A percentile compares a stretch with the other conserved stretches of the same genome.
Evolutionary conservation across 1,140 invertebrate species (phyloP).

Genomic region (Calosoma granatense): DNA sequence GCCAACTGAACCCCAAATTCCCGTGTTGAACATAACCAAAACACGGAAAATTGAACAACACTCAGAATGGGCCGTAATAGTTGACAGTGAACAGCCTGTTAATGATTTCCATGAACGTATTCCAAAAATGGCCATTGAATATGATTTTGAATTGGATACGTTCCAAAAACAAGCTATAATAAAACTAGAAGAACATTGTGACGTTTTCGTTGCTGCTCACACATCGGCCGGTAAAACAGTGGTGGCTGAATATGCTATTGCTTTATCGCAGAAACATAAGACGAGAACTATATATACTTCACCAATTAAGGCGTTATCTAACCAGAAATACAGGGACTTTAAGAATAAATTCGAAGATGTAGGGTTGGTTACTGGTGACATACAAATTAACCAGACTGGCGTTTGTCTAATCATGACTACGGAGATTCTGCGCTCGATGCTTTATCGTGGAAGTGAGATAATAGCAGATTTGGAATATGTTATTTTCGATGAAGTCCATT

Average conservation of each 20-base stretch:
- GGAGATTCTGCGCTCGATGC: constrained; percentile 95
- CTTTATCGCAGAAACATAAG: constrained; percentile 84
- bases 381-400: constrained; percentile 90
- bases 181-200: constrained; percentile 85
- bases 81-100: constrained; percentile 69
- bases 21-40: constrained; percentile 28
- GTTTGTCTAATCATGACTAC: constrained; percentile 99
- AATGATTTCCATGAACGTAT: constrained; percentile 71
- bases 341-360: constrained; percentile 87
- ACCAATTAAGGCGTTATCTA: constrained; percentile 97
- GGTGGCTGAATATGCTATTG: constrained; percentile 97
- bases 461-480: constrained; percentile 96
- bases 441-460: constrained; percentile 91
- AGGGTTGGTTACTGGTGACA: constrained; percentile 90
- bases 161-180: constrained; percentile 96
- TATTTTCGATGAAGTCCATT: constrained; percentile 99
- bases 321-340: constrained; percentile 98
- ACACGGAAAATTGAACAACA: constrained; percentile 22
- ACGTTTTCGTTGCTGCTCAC: constrained; percentile 97
- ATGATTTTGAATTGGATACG: constrained; percentile 89
- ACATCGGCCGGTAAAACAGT: constrained; percentile 99
- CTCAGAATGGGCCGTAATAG: constrained; percentile 72
- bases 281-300: constrained; percentile 97
- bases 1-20: background rate
- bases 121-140: constrained; percentile 76